Evolutionary conservation across 2,113 vertebrate species (phyloP).

Genomic region (Clarias batrachus): DNA sequence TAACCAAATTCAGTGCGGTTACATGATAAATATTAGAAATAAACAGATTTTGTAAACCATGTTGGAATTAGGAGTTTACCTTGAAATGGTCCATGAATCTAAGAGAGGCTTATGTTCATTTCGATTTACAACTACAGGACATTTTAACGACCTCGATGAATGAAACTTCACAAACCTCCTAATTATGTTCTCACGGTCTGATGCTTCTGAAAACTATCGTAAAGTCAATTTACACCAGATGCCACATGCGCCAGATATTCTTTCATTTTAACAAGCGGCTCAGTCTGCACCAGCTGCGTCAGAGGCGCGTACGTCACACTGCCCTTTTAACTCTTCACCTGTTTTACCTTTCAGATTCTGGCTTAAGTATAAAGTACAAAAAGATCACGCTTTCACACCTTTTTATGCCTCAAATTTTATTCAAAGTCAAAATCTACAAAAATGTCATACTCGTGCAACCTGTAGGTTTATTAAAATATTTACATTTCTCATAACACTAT

Average conservation of each 20-base stretch:
- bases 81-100: background rate
- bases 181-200: background rate
- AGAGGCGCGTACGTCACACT: background rate
- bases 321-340: background rate
- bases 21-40: background rate
- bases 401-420: background rate
- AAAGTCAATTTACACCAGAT: background rate
- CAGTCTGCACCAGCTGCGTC: background rate
- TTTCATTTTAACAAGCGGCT: background rate
- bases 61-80: background rate
- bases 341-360: background rate
- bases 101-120: background rate
- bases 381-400: too few relatives aligned
- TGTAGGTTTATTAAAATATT: background rate
- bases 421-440: background rate
- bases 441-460: background rate
- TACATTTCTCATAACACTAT: background rate
- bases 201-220: conserved; percentile 1
- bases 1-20: background rate
- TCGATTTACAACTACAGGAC: background rate
- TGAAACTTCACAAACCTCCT: background rate
- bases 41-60: background rate
- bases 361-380: background rate
- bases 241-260: background rate
- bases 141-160: background rate